Evolutionary conservation across 1,140 invertebrate species (phyloP).

Genomic region (Myzus persicae): DNA sequence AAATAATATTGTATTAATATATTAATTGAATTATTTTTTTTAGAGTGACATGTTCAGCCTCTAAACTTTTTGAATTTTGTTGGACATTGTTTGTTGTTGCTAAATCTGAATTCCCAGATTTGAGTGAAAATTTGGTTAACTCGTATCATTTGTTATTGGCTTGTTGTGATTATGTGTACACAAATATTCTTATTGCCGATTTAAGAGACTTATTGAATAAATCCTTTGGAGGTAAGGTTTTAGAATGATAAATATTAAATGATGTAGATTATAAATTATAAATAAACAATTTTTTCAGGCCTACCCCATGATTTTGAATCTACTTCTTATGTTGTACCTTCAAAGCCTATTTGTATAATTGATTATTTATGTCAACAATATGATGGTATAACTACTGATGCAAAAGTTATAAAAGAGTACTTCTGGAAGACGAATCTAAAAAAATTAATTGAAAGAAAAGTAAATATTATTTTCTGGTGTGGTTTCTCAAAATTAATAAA

Average conservation of each 20-base stretch:
- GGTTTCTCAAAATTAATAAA: not conserved
- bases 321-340: conserved; percentile 72
- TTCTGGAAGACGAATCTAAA: conserved; percentile 82
- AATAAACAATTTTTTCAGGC: conserved; percentile 67
- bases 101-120: conserved; percentile 83
- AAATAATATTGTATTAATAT: not conserved
- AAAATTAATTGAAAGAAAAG: conserved; percentile 80
- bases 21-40: conserved; percentile 65
- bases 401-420: conserved; percentile 89
- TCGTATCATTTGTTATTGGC: conserved; percentile 91
- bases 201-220: conserved; percentile 78
- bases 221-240: conserved; percentile 75
- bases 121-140: conserved; percentile 91
- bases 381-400: conserved; percentile 78
- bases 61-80: conserved; percentile 88
- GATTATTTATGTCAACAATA: conserved; percentile 83
- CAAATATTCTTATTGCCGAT: conserved; percentile 82
- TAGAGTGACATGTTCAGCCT: conserved; percentile 75
- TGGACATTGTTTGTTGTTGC: conserved; percentile 93
- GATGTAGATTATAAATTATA: not conserved
- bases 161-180: conserved; percentile 89
- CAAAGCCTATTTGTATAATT: conserved; percentile 82
- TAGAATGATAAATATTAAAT: not conserved
- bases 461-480: conserved; percentile 62
- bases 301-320: conserved; percentile 76